phyloP scores from a whole-genome alignment of 1,140 invertebrate genomes.

The Panagrolaimus sp. region DNA sequence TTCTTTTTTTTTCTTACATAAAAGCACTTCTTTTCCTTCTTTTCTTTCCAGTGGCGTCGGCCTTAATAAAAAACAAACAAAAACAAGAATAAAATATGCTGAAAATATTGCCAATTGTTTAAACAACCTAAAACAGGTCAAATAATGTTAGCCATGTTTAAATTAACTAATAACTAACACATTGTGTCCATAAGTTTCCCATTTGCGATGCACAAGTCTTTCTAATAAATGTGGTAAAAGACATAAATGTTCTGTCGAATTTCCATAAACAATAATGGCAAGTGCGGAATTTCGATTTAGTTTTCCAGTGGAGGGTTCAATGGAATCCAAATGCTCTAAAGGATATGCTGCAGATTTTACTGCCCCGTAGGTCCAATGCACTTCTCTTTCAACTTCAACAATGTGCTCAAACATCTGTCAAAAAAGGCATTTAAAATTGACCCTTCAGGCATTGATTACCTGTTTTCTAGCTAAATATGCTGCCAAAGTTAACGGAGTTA shows the following conservation, averaged over 20 bases:
- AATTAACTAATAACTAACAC: constrained; percentile 61
- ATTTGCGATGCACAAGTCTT: constrained; percentile 88
- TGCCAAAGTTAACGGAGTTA: constrained; percentile 85
- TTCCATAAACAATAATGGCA: constrained; percentile 92
- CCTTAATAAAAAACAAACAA: constrained; percentile 46
- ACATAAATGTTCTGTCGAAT: constrained; percentile 85
- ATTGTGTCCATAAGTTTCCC: constrained; percentile 91
- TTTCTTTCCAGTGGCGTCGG: constrained; percentile 48
- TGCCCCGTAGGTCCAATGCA: constrained; percentile 67
- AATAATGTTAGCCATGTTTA: neutral
- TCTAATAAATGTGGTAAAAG: constrained; percentile 87
- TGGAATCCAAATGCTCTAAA: constrained; percentile 87
- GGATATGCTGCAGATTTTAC: constrained; percentile 92
- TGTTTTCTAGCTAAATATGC: constrained; percentile 84
- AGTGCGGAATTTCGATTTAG: constrained; percentile 87
- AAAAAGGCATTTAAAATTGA: constrained; percentile 62
- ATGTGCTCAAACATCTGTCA: constrained; percentile 72
- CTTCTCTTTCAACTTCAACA: constrained; percentile 60
- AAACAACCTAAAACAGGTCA: constrained; percentile 38
- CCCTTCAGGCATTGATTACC: constrained; percentile 40
- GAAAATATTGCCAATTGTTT: constrained; percentile 39
- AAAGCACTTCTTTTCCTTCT: no score
- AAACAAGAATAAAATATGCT: constrained; percentile 43
- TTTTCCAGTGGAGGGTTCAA: constrained; percentile 78
- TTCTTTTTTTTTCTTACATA: neutral